Conservation (phyloP, 2,888 invertebrate species). For the Agrotis exclamationis region DNA sequence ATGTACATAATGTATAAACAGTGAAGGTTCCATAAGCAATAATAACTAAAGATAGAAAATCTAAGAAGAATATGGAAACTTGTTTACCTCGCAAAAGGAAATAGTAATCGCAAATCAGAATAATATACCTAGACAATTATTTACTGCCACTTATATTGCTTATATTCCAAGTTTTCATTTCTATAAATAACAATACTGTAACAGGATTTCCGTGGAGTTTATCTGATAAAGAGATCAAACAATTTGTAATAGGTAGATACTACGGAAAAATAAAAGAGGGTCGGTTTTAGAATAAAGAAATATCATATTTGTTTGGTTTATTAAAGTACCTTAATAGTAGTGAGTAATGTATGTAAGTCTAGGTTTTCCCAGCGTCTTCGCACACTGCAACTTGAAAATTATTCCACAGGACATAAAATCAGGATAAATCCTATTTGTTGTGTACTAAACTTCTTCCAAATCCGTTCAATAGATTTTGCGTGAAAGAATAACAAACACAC, state of each 20-base stretch:
- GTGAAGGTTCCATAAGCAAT: constrained; percentile 25
- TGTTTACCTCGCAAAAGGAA: constrained; percentile 32
- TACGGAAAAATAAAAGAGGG: constrained; percentile 42
- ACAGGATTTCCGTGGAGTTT: constrained; percentile 27
- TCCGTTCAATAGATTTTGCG: not conserved
- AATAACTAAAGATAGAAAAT: not conserved
- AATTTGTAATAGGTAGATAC: constrained; percentile 44
- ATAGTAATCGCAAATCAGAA: constrained; percentile 29
- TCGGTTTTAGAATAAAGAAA: constrained; percentile 37
- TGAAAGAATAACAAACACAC: no score
- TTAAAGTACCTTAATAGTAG: constrained; percentile 12
- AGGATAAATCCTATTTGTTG: no score
- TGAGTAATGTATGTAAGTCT: not conserved
- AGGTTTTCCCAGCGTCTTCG: no score
- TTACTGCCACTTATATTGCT: constrained; percentile 23
- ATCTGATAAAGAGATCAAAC: constrained; percentile 49
- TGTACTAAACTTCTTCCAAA: no score
- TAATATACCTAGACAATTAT: constrained; percentile 26
- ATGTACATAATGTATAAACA: no score
- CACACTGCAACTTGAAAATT: no score
- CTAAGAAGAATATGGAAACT: constrained; percentile 20
- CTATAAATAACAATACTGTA: constrained; percentile 25
- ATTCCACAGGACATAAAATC: no score
- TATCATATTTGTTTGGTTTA: constrained; percentile 30
- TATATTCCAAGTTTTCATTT: constrained; percentile 30